Conservation (phyloP, 2,888 invertebrate genomes). For the Hemistola chrysoprasaria region DNA sequence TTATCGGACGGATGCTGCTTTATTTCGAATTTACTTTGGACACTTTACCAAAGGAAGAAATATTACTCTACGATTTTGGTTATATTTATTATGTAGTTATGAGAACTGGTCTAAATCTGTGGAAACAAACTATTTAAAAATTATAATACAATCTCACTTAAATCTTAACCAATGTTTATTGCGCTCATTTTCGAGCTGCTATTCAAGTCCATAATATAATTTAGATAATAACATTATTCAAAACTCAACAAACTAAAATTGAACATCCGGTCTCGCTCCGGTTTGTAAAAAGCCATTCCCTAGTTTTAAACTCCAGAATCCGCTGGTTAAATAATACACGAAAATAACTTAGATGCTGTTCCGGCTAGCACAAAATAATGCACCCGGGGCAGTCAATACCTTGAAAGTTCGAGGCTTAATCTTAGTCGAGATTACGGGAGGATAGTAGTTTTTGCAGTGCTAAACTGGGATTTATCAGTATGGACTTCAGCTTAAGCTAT, state of each 20-base stretch:
- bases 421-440: slow-evolving; percentile 64
- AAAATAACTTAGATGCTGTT: slow-evolving; percentile 45
- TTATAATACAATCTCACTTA: neutral
- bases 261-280: slow-evolving; percentile 5
- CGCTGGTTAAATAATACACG: slow-evolving; percentile 28
- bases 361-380: slow-evolving; percentile 60
- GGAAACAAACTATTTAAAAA: neutral
- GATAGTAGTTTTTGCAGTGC: slow-evolving; percentile 47
- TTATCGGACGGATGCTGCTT: slow-evolving; percentile 3
- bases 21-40: too few species aligned
- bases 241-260: slow-evolving; percentile 27
- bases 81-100: too few species aligned
- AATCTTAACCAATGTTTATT: too few species aligned
- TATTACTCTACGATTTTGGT: too few species aligned
- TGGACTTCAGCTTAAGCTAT: neutral
- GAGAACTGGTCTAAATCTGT: too few species aligned
- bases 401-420: slow-evolving; percentile 67
- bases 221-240: too few species aligned
- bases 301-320: slow-evolving; percentile 23
- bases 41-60: too few species aligned
- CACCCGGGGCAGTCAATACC: slow-evolving; percentile 59
- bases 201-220: too few species aligned
- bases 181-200: too few species aligned
- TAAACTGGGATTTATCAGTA: slow-evolving; percentile 9
- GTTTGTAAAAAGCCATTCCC: slow-evolving; percentile 19